Percentiles rank a stretch among this genome's conserved stretches.
phyloP scores from a whole-genome alignment of 2,113 vertebrate genomes.

The Antennarius striatus region DNA sequence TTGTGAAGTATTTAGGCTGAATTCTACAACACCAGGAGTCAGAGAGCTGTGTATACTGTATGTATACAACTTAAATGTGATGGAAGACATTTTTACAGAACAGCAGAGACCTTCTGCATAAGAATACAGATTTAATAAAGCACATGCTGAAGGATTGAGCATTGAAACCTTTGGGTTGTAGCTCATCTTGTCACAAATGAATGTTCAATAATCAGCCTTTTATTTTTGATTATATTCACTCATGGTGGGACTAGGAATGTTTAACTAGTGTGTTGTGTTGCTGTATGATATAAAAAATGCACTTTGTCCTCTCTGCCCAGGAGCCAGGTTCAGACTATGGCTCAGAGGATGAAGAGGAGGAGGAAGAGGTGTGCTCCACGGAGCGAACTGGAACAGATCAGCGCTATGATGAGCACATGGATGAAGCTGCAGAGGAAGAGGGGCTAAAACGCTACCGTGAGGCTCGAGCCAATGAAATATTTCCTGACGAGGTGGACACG shows the following conservation, averaged over 20 bases:
- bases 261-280: not conserved
- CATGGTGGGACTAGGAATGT: not conserved
- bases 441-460: conserved; percentile 90
- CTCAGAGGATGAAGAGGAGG: conserved; percentile 79
- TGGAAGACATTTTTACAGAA: no score
- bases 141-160: no score
- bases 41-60: no score
- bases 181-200: not conserved
- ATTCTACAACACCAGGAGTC: no score
- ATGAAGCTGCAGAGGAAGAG: conserved; percentile 86
- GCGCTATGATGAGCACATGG: conserved; percentile 86
- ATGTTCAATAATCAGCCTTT: not conserved
- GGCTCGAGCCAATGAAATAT: conserved; percentile 90
- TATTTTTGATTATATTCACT: not conserved
- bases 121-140: no score
- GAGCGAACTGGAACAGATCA: conserved; percentile 81
- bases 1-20: no score
- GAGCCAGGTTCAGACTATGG: conserved; percentile 58
- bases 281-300: not conserved
- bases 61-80: no score
- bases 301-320: conserved; percentile 40
- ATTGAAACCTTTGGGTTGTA: no score
- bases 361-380: conserved; percentile 80
- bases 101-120: no score
- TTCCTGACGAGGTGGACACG: conserved; percentile 96